Percentiles rank a stretch among this genome's conserved stretches.
Conservation (phyloP, 2,888 invertebrate genomes). For the Drosophila meridionalis region DNA sequence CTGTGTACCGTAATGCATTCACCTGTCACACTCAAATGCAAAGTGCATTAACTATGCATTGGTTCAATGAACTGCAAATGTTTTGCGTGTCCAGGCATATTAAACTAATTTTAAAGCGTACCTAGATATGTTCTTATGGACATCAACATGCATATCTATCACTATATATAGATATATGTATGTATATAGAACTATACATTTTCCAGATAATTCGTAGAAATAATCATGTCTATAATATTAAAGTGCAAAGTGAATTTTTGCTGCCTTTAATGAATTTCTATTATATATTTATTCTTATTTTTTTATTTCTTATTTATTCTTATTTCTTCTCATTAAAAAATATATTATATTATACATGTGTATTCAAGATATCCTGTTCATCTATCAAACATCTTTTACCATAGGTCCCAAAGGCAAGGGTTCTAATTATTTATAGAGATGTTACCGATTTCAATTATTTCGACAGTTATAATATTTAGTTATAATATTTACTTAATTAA, state of each 20-base stretch:
- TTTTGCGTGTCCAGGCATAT: constrained; percentile 59
- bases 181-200: constrained; percentile 3
- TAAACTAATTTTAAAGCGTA: constrained; percentile 43
- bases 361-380: too few species aligned
- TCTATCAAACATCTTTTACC: too few species aligned
- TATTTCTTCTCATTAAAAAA: too few species aligned
- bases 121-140: constrained; percentile 15
- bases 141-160: constrained; percentile 1
- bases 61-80: constrained; percentile 66
- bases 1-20: constrained; percentile 55
- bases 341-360: too few species aligned
- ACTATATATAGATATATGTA: background rate
- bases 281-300: background rate
- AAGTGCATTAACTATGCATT: constrained; percentile 37
- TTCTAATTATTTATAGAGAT: too few species aligned
- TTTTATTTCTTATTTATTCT: background rate
- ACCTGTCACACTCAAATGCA: constrained; percentile 49
- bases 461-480: too few species aligned
- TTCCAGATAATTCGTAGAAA: constrained; percentile 5
- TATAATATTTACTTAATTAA: too few species aligned
- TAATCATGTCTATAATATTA: background rate
- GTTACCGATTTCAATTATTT: too few species aligned
- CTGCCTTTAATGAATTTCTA: background rate
- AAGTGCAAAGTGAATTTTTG: constrained; percentile 4
- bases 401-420: too few species aligned